phyloP scores from a whole-genome alignment of 2,113 vertebrate species.

The Grallaria varia region DNA sequence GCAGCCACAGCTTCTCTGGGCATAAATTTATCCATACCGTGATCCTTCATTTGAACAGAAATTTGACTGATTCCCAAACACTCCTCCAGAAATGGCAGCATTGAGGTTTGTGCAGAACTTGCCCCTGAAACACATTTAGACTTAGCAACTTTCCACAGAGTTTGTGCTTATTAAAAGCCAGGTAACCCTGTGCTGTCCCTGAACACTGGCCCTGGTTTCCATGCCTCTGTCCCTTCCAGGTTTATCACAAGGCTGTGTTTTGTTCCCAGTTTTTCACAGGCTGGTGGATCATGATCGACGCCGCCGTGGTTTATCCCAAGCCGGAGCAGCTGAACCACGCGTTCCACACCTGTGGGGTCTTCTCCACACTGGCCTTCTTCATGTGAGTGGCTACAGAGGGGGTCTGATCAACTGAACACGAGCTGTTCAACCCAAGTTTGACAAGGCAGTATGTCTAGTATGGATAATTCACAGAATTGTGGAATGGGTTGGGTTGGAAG shows the following conservation, averaged over 20 bases:
- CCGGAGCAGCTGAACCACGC: constrained; percentile 86
- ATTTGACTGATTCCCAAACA: background rate
- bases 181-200: no score
- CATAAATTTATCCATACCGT: background rate
- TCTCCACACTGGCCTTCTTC: constrained; percentile 92
- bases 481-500: accelerated
- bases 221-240: background rate
- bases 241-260: background rate
- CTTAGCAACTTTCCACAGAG: background rate
- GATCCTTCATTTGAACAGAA: background rate
- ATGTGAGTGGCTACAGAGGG: constrained; percentile 79
- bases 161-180: background rate
- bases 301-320: constrained; percentile 80
- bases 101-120: background rate
- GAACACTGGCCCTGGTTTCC: background rate
- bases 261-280: constrained; percentile 87
- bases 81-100: accelerated
- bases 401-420: accelerated
- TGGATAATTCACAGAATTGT: accelerated
- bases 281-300: constrained; percentile 95
- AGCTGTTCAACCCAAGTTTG: background rate
- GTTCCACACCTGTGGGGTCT: constrained; percentile 92
- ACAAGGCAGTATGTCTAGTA: accelerated
- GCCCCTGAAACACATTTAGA: no score
- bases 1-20: background rate